A percentile compares a stretch with the other conserved stretches of the same genome.
Conservation (phyloP, 1,140 invertebrate species). For the Limonius californicus region DNA sequence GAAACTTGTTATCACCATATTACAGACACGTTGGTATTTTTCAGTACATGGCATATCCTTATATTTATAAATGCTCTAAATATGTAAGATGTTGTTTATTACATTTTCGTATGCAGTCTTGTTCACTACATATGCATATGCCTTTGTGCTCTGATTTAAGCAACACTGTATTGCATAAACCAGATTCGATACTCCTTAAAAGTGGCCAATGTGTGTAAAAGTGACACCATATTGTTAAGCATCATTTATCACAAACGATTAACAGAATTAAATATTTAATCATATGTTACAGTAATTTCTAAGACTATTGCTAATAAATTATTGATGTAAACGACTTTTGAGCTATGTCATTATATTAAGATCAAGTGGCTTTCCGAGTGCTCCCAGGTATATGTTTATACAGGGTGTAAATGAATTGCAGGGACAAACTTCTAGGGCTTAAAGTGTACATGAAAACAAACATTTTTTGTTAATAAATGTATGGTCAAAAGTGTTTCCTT, state of each 20-base stretch:
- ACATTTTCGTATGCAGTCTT: background rate
- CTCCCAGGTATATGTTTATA: no score
- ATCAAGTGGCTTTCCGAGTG: no score
- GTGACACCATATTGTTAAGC: background rate
- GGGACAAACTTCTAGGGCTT: no score
- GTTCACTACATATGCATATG: background rate
- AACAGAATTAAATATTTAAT: slow-evolving; percentile 5
- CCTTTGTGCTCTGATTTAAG: no score
- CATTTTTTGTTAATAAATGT: no score
- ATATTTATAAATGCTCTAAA: slow-evolving; percentile 9
- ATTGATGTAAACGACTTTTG: slow-evolving; percentile 3
- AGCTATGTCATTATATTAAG: no score
- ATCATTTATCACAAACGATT: slow-evolving; percentile 5
- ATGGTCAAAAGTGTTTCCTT: no score
- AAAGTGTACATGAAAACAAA: no score
- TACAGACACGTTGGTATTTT: background rate
- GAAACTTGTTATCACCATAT: background rate
- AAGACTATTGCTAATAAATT: slow-evolving; percentile 14
- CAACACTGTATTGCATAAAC: no score
- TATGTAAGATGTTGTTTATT: slow-evolving; percentile 13
- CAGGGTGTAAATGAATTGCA: no score
- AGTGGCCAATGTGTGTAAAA: background rate
- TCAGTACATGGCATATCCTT: slow-evolving; percentile 1
- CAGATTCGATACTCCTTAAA: no score
- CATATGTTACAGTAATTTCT: slow-evolving; percentile 2